Evolutionary conservation across 1,140 invertebrate species (phyloP).

Genomic region (Drosophila varians): DNA sequence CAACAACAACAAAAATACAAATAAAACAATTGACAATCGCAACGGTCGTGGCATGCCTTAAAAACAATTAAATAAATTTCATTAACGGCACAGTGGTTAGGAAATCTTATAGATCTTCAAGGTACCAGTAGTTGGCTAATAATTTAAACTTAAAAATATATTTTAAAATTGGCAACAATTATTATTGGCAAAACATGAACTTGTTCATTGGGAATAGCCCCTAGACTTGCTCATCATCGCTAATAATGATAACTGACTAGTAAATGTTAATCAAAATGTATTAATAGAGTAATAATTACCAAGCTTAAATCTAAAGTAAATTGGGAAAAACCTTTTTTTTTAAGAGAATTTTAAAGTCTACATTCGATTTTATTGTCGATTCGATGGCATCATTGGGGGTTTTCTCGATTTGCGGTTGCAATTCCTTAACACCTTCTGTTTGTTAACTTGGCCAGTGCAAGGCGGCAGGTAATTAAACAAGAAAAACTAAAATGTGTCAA

Average conservation of each 20-base stretch:
- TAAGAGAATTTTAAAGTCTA: background rate
- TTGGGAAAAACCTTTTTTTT: no score
- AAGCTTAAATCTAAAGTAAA: no score
- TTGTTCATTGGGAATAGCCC: conserved; percentile 1
- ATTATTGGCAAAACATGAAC: background rate
- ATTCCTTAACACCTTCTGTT: conserved; percentile 2
- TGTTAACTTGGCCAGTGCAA: conserved; percentile 4
- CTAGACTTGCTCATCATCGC: conserved; percentile 9
- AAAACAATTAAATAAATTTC: conserved; percentile 51
- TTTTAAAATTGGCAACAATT: background rate
- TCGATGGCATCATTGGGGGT: conserved; percentile 7
- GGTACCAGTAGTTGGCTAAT: background rate
- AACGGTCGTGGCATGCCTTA: conserved; percentile 52
- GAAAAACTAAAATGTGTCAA: conserved; percentile 11
- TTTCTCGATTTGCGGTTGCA: conserved; percentile 12
- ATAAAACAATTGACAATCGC: conserved; percentile 25
- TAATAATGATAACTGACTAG: no score
- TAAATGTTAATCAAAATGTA: no score
- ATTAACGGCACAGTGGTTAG: conserved; percentile 53
- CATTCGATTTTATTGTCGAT: background rate
- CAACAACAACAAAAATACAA: conserved; percentile 31
- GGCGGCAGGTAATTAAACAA: background rate
- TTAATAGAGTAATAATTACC: no score
- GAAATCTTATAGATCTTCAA: background rate
- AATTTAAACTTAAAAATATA: background rate